These are phyloP conservation scores for Bombus pascuorum DNA, from an alignment of 1,140 invertebrate genomes.

Conservation along the genomic window DNA sequence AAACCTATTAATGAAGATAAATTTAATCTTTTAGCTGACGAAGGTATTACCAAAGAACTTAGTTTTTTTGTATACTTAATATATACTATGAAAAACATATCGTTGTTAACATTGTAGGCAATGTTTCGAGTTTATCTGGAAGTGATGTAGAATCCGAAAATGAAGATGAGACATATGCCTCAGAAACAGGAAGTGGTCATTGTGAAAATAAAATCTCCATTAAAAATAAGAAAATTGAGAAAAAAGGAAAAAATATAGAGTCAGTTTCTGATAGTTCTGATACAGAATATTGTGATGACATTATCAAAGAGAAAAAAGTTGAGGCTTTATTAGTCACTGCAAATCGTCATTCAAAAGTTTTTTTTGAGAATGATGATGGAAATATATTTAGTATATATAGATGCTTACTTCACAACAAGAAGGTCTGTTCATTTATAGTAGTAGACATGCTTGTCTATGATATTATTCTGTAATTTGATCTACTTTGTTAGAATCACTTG, in stretches of 20 bases:
- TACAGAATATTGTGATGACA: conserved; percentile 66
- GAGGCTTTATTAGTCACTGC: conserved; percentile 81
- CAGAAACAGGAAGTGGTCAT: conserved; percentile 77
- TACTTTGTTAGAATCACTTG: conserved; percentile 66
- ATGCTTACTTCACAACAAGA: conserved; percentile 87
- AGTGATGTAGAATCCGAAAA: conserved; percentile 87
- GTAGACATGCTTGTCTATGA: conserved; percentile 41
- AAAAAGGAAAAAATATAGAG: conserved; percentile 59
- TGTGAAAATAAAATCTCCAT: conserved; percentile 57
- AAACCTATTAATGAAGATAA: conserved; percentile 84
- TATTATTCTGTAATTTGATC: conserved; percentile 56
- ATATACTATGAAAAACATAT: neutral
- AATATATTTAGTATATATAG: conserved; percentile 89
- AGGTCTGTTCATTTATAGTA: conserved; percentile 79
- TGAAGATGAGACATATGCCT: conserved; percentile 81
- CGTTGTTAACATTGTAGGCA: conserved; percentile 78
- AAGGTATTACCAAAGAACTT: conserved; percentile 67
- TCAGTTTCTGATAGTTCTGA: conserved; percentile 74
- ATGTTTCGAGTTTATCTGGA: conserved; percentile 90
- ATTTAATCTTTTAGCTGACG: conserved; percentile 80
- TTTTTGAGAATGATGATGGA: conserved; percentile 87
- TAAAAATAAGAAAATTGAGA: conserved; percentile 60
- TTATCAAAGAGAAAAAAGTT: conserved; percentile 68
- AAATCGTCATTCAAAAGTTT: conserved; percentile 87
- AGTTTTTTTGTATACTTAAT: neutral